Base-by-base conservation (phyloP, 1,140 invertebrate species). In the Battus philenor region DNA sequence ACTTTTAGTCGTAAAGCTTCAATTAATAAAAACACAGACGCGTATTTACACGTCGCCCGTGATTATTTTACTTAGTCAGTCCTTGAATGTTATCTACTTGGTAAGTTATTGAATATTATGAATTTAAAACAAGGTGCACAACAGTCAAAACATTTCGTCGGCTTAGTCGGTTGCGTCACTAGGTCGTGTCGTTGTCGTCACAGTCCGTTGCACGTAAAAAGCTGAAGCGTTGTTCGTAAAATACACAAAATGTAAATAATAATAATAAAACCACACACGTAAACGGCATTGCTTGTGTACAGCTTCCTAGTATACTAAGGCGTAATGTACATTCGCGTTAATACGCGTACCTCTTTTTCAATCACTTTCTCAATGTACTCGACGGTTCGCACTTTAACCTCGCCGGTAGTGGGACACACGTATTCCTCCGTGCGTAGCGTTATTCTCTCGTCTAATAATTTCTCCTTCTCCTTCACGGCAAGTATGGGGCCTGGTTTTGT, bases 281-380 rank as follows among this genome's bases (percentile, higher is more conserved):
- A 69, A 67, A 78, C 59, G 64, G 73, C 79, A 66, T 79, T 78
- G 71, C 61, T 59, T 71, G 72, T 74, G 69, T 78, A 73, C 73
- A 76, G 75, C 77, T 20, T 20, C 18, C 18, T 20, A 20, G n/a
- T 20, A 20, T 20, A 56, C 47, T 60, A 63, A 70, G 67, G 61
- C 54, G 63, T 52, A 59, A 78, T 76, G 51, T 76, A 81, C 74
- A 81, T 63, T 68, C 62, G 70, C 64, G 61, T 27, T 2, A 5
- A 47, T 49, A 63, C 68, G 61, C 82, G 82, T 95, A 97, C 95
- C 95, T 97, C 95, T 90, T 93, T 95, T 87, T 97, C 95, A 87
- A 97, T 95, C 82, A 95, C 91, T 90, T 96, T 96, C 89, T 97
- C 95, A 87, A 96, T 93, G 88, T 95, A 94, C 90, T 96, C 94